A percentile compares a stretch with the other conserved stretches of the same genome.
These are phyloP conservation scores for Drosophila mauritiana DNA, from an alignment of 1,140 invertebrate species.

Conservation along the genomic window DNA sequence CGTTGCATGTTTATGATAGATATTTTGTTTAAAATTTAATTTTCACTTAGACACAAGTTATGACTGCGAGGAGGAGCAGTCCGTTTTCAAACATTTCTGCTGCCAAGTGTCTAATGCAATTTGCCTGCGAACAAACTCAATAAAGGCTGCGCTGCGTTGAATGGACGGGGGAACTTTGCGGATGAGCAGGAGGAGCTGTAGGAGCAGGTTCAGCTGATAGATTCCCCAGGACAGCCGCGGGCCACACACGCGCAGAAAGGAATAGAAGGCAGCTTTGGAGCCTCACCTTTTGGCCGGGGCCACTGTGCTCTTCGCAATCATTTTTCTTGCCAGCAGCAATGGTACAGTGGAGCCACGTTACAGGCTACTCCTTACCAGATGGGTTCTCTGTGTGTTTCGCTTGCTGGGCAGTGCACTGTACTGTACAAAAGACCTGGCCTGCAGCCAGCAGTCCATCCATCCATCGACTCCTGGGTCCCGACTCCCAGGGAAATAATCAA, in stretches of 20 bases:
- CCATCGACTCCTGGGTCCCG: constrained; percentile 15
- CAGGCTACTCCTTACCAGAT: not conserved
- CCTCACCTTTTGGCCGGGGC: constrained; percentile 43
- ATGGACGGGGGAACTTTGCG: not conserved
- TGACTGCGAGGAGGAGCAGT: constrained; percentile 14
- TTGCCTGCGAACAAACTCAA: constrained; percentile 76
- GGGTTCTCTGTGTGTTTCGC: not conserved
- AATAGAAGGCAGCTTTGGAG: constrained; percentile 12
- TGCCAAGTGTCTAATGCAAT: constrained; percentile 78
- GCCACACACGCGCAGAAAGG: constrained; percentile 71
- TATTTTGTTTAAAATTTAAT: constrained; percentile 63
- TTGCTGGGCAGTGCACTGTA: constrained; percentile 20
- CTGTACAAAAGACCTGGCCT: constrained; percentile 22
- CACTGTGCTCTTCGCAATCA: constrained; percentile 51
- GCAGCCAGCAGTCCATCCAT: constrained; percentile 19
- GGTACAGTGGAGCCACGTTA: constrained; percentile 13
- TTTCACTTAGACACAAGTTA: constrained; percentile 37
- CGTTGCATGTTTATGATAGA: constrained; percentile 53
- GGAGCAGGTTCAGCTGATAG: constrained; percentile 44
- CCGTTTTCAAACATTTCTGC: constrained; percentile 34
- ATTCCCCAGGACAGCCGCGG: constrained; percentile 70
- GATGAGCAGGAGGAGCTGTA: not conserved
- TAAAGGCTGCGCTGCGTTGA: constrained; percentile 49
- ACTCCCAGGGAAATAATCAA: constrained; percentile 71
- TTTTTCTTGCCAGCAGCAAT: constrained; percentile 42